Evolutionary conservation across 2,113 vertebrate genomes (phyloP).

Genomic region (Pangasianodon gigas): DNA sequence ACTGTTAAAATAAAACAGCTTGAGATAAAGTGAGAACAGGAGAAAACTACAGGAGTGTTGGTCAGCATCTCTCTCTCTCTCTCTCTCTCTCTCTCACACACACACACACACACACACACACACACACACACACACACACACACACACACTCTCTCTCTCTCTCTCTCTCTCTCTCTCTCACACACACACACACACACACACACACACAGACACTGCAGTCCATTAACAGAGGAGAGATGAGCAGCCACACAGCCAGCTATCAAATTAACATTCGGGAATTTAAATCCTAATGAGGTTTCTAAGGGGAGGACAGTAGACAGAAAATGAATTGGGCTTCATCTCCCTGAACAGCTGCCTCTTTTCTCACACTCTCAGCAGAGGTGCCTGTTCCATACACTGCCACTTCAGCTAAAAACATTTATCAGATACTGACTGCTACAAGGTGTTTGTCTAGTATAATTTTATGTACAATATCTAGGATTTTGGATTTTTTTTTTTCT

Average conservation of each 20-base stretch:
- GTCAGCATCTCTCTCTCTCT: neutral
- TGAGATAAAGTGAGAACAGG: neutral
- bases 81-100: no score
- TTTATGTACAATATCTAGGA: neutral
- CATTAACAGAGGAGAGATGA: constrained; percentile 47
- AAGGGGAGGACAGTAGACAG: constrained; percentile 37
- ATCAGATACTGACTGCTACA: neutral
- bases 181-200: constrained; percentile 33
- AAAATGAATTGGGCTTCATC: constrained; percentile 32
- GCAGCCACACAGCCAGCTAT: constrained; percentile 42
- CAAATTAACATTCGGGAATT: constrained; percentile 54
- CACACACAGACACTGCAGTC: constrained; percentile 2
- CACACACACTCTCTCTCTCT: no score
- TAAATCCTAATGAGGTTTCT: constrained; percentile 51
- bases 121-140: neutral
- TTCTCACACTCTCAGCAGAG: neutral
- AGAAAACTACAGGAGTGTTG: neutral
- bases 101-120: no score
- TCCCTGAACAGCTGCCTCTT: neutral
- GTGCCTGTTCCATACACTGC: neutral
- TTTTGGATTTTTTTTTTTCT: neutral
- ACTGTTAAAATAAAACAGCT: neutral
- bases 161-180: no score
- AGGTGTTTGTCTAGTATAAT: neutral
- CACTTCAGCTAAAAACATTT: neutral